Evolutionary conservation across 2,797 vertebrate species (phyloP), one percentile per base, ranked within the genome.

Genomic region (Chelmon rostratus): DNA sequence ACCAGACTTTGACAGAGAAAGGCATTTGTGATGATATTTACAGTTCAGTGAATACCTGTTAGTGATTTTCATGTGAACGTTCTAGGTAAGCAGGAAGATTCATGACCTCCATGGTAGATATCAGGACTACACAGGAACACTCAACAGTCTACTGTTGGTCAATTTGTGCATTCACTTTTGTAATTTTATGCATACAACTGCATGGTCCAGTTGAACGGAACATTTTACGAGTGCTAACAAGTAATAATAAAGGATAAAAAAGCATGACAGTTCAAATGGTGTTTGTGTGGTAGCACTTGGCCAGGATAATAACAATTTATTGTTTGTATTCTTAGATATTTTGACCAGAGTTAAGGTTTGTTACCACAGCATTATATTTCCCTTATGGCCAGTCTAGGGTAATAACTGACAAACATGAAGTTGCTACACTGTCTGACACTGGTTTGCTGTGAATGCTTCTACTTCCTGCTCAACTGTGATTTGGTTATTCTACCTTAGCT

Each of bases 381-480:
- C 61, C 16, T 47, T 28, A 33, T 33, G 23, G 37, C 37, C 37
- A 40, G 2, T 58, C n/a, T 1, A 44, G 16, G 31, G 42, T 49
- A 28, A 42, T 23, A 25, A 58, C 37, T 42, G 54, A 75, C 63
- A 23, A 15, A 67, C 25, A 31, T 49, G 9, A 33, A 33, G 42
- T 15, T 33, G 35, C 58, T 21, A 35, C 46, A 31, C 49, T 33
- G 11, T 72, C 47, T 25, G 15, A 57, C 13, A 23, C 28, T 33
- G 42, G 49, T 53, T 63, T 31, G 11, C 2, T 65, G 16, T 42
- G 7, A 53, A 68, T 47, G 62, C n/a, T 47, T 62, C 66, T 28
- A 63, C 33, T 78, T 50, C 25, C 42, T 49, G 28, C 40, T 54
- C 3, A 2, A 15, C 10, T 31, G 16, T 61, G 13, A 9, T 15